These are phyloP conservation scores for Pterophyllum scalare DNA, from an alignment of 2,113 vertebrate species.

Conservation along the genomic window DNA sequence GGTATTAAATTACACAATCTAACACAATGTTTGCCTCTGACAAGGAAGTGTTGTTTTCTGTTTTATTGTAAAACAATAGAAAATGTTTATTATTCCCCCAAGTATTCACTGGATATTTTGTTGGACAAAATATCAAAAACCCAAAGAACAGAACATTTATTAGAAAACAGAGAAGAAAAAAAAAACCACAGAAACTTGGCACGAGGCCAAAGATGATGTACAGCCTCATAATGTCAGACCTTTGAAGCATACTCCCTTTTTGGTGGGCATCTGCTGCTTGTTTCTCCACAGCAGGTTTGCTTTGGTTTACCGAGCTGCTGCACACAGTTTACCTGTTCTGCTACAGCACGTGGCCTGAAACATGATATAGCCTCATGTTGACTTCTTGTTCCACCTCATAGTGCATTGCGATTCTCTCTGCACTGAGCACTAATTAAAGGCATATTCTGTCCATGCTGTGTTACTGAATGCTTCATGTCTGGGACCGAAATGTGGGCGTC, in stretches of 20 bases:
- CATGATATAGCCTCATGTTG: background rate
- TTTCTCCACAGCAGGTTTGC: background rate
- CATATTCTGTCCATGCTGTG: constrained; percentile 19
- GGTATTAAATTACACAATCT: too few relatives aligned
- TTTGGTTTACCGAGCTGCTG: background rate
- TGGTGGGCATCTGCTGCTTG: background rate
- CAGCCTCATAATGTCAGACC: too few relatives aligned
- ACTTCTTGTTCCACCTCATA: constrained; percentile 3
- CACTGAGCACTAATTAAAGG: constrained; percentile 41
- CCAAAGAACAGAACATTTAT: background rate
- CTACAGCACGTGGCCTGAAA: background rate
- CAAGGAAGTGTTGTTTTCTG: too few relatives aligned
- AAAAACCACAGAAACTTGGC: background rate
- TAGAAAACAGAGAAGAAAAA: rapidly evolving
- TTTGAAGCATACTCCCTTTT: background rate
- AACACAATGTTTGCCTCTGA: too few relatives aligned
- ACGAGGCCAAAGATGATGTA: background rate
- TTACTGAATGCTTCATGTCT: constrained; percentile 17
- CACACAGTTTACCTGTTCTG: background rate
- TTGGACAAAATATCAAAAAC: too few relatives aligned
- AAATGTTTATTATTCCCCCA: too few relatives aligned
- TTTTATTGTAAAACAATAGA: too few relatives aligned
- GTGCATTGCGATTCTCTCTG: constrained; percentile 9
- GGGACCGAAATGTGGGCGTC: constrained; percentile 20
- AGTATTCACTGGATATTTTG: too few relatives aligned